phyloP scores from a whole-genome alignment of 2,797 vertebrate species.

The Chiloscyllium punctatum region DNA sequence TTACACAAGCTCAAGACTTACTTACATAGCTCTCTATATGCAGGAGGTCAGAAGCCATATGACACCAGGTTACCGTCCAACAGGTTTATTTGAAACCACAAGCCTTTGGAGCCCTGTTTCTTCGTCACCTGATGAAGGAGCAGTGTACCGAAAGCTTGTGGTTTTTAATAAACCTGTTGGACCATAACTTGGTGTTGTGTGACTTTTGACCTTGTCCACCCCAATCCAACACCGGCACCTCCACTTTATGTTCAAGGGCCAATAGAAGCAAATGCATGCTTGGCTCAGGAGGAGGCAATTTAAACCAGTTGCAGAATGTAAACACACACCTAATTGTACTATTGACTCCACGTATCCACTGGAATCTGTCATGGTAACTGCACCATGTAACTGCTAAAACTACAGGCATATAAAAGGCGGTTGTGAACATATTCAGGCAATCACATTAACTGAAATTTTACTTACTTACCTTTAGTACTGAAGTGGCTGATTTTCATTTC shows the following conservation, averaged over 20 bases:
- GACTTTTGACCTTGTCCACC: no score
- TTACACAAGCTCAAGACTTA: neutral
- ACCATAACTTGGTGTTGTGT: no score
- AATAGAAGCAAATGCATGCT: neutral
- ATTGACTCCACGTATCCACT: neutral
- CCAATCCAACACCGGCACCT: no score
- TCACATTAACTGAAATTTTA: neutral
- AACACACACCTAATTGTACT: neutral
- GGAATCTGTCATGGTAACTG: neutral
- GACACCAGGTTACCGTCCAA: no score
- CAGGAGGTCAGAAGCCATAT: no score
- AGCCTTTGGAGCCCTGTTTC: no score
- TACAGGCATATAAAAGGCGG: neutral
- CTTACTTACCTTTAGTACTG: neutral
- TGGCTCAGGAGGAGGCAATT: neutral
- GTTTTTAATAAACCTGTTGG: no score
- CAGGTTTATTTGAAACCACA: no score
- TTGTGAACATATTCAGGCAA: neutral
- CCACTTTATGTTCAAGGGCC: neutral
- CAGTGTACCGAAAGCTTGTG: no score
- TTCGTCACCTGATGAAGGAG: no score
- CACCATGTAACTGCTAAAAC: neutral
- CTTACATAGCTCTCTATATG: no score
- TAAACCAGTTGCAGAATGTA: neutral
- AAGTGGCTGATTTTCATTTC: neutral